Base-by-base conservation (phyloP, 1,140 invertebrate species). In the Aphaenogaster rudis region DNA sequence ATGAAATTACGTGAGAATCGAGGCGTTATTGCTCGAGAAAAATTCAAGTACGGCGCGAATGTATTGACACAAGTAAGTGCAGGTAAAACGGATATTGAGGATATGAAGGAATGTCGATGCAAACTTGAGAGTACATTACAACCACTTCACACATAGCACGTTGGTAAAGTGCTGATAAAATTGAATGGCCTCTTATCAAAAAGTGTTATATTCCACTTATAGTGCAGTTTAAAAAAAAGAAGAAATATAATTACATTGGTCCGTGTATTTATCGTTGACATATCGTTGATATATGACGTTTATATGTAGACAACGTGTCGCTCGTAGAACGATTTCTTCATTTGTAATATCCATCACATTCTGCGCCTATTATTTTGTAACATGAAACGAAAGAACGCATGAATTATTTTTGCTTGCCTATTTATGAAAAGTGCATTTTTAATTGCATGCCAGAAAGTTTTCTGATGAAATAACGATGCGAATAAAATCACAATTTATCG, bases 111-210 rank as follows among this genome's bases (percentile, higher is more conserved):
- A 79, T 72, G 59, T 17, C 63, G 39, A 45, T 21, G 61, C 57
- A 59, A 71, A 85, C 39, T 52, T 21, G 84, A 28, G 59, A 36
- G 21, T 50, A 66, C 48, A 63, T 88, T 77, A 80, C 59, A 87
- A 59, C 39, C 59, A 72, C 74, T 88, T 61, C 48, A 54, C 50
- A 45, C 6, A 76, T 86, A 76, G 48, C 50, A n/a, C 13, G 57
- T 64, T 71, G 72, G 87, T 89, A 42, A 57, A 87, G 59, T 52
- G 78, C 48, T 81, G 89, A 90, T 90, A 90, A 87, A 90, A 90
- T 87, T 90, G 45, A 89, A 90, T 77, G 71, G 50, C 15, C 72
- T 59, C 69, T 90, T 90, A 90, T 90, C 88, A 78, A 63, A 11
- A 54, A 78, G 77, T 71, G 42, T 90, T 72, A 89, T 63, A 82